These are phyloP conservation scores for Lordiphosa fenestrarum DNA, from an alignment of 2,888 invertebrate genomes.

Conservation along the genomic window DNA sequence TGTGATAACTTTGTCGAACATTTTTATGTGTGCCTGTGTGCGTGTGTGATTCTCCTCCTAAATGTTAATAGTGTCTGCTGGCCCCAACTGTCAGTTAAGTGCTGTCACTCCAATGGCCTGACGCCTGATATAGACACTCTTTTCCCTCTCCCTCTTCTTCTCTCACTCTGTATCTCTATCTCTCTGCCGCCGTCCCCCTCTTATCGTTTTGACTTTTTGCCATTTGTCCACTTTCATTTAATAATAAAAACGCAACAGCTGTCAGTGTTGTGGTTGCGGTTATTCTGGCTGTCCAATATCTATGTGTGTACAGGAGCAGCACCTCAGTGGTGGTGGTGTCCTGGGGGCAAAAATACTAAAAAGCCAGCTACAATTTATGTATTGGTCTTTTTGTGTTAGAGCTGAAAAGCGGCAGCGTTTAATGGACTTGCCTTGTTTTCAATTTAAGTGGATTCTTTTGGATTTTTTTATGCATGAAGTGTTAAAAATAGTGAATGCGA, in stretches of 20 bases:
- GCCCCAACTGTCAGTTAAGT: too few species aligned
- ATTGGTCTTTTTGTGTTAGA: conserved; percentile 4
- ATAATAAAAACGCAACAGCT: conserved; percentile 52
- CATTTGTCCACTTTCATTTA: conserved; percentile 7
- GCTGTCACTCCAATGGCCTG: not conserved
- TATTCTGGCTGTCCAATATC: conserved; percentile 4
- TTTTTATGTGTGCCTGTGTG: too few species aligned
- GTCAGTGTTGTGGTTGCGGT: conserved; percentile 43
- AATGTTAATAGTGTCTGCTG: too few species aligned
- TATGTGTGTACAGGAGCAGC: too few species aligned
- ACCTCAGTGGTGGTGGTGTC: too few species aligned
- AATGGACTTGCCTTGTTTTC: conserved; percentile 28
- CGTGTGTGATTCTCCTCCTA: too few species aligned
- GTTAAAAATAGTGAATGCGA: conserved; percentile 22
- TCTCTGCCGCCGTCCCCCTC: not conserved
- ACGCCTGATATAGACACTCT: conserved; percentile 1
- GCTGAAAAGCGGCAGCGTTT: conserved; percentile 5
- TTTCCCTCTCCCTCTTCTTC: too few species aligned
- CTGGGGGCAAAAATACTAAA: conserved; percentile 4
- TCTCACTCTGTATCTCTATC: too few species aligned
- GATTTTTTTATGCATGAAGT: conserved; percentile 13
- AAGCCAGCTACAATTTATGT: conserved; percentile 11
- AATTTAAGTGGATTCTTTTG: conserved; percentile 13
- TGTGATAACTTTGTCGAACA: too few species aligned
- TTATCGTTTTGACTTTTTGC: conserved; percentile 26